Evolutionary conservation across 2,797 vertebrate species (phyloP).

Genomic region (Ambastaia sidthimunki): DNA sequence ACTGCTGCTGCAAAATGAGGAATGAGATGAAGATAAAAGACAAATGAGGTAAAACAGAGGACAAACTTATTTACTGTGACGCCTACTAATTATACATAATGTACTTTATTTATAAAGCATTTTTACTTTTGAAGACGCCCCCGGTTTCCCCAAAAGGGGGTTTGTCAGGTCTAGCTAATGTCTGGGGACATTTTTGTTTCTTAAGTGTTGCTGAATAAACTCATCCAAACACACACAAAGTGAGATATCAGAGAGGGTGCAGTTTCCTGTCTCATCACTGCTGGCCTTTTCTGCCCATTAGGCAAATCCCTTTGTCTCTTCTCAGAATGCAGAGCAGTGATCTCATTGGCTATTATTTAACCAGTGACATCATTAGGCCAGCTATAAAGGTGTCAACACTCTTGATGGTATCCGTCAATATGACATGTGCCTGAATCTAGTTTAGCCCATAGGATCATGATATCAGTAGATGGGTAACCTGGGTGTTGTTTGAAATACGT

Average conservation of each 20-base stretch:
- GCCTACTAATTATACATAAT: not conserved
- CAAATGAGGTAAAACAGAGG: conserved; percentile 29
- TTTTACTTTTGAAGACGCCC: not conserved
- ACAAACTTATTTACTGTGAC: not conserved
- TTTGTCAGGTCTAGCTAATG: not conserved
- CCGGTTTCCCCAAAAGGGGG: not conserved
- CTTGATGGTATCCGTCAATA: conserved; percentile 64
- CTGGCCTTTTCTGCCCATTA: conserved; percentile 66
- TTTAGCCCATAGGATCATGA: conserved; percentile 48
- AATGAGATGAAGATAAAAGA: conserved; percentile 42
- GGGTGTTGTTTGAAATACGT: conserved; percentile 12
- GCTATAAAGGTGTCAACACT: conserved; percentile 66
- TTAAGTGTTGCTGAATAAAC: not conserved
- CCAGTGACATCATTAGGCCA: conserved; percentile 70
- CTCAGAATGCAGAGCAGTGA: conserved; percentile 69
- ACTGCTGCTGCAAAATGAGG: conserved; percentile 63
- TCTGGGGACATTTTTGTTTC: not conserved
- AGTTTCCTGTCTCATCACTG: conserved; percentile 54
- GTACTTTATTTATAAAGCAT: not conserved
- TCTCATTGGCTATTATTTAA: conserved; percentile 73
- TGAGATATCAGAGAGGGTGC: conserved; percentile 56
- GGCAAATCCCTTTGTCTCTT: conserved; percentile 68
- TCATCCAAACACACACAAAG: conserved; percentile 45
- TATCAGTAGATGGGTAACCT: conserved; percentile 47
- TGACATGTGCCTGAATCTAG: conserved; percentile 49